These are phyloP conservation scores for Myripristis jacobus DNA, from an alignment of 2,797 vertebrate genomes.

Conservation along the genomic window DNA sequence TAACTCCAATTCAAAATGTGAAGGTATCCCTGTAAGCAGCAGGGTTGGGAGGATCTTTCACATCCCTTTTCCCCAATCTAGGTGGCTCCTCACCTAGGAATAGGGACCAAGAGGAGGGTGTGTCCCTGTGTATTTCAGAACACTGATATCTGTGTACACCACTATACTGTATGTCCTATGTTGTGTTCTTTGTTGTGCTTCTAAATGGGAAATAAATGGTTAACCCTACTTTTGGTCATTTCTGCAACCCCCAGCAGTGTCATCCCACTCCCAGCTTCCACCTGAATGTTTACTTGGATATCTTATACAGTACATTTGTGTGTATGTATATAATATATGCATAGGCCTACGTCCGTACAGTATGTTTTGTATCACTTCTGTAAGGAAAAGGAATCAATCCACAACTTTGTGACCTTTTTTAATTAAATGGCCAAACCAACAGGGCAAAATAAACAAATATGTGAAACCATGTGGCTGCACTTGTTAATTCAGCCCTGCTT, in stretches of 20 bases:
- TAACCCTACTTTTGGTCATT: constrained; percentile 60
- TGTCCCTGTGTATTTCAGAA: constrained; percentile 46
- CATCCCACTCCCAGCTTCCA: constrained; percentile 71
- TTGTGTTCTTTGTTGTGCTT: constrained; percentile 79
- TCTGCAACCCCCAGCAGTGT: constrained; percentile 64
- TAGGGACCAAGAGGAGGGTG: constrained; percentile 22
- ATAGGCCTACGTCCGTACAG: constrained; percentile 75
- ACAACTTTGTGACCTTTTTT: constrained; percentile 79
- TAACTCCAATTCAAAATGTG: constrained; percentile 3
- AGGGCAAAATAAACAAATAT: constrained; percentile 73
- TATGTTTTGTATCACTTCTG: constrained; percentile 81
- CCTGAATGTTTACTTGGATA: constrained; percentile 81
- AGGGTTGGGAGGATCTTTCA: constrained; percentile 42
- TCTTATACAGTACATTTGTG: constrained; percentile 72
- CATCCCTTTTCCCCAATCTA: background rate
- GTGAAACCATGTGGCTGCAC: constrained; percentile 54
- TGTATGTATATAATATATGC: constrained; percentile 68
- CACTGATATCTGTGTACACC: constrained; percentile 68
- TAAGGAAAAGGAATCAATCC: constrained; percentile 77
- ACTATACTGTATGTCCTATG: constrained; percentile 74
- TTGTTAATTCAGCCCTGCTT: constrained; percentile 7
- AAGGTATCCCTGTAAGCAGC: constrained; percentile 4
- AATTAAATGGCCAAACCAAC: constrained; percentile 76
- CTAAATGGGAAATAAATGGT: constrained; percentile 77
- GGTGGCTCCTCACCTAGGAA: constrained; percentile 27